A percentile compares a stretch with the other conserved stretches of the same genome.
Conservation (phyloP, 1,140 invertebrate species). For the Sycobia sp. region DNA sequence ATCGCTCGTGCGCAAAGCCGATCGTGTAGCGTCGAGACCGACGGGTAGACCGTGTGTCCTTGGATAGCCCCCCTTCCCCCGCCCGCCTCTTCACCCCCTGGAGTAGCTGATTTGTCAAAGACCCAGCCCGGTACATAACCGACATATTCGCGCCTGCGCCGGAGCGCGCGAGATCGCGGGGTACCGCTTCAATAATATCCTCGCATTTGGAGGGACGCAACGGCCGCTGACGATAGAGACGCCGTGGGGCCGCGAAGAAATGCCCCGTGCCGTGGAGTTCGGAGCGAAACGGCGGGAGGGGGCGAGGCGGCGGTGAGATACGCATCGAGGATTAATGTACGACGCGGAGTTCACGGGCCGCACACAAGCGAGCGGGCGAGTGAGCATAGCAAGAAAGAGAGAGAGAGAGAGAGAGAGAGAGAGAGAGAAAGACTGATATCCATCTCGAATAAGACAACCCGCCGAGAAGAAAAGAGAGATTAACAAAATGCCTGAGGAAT, state of each 20-base stretch:
- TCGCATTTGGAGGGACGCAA: constrained; percentile 49
- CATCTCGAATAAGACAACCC: constrained; percentile 29
- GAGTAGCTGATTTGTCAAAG: constrained; percentile 52
- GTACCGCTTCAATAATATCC: constrained; percentile 53
- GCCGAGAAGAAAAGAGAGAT: constrained; percentile 26
- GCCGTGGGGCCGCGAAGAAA: constrained; percentile 36
- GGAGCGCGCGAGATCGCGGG: too few relatives aligned
- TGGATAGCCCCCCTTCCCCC: too few relatives aligned
- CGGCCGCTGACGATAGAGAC: constrained; percentile 35
- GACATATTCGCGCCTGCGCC: too few relatives aligned
- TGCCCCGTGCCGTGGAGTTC: too few relatives aligned
- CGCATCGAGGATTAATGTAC: constrained; percentile 49
- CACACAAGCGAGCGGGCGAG: neutral
- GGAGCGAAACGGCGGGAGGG: too few relatives aligned
- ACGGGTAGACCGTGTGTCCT: neutral
- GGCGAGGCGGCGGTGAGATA: constrained; percentile 42
- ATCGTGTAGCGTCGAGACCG: too few relatives aligned
- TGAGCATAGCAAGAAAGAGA: constrained; percentile 7
- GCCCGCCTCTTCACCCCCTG: constrained; percentile 36
- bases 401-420: too few relatives aligned
- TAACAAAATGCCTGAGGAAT: constrained; percentile 19
- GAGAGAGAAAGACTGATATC: too few relatives aligned
- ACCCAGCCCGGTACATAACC: constrained; percentile 37
- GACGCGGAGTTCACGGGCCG: constrained; percentile 33
- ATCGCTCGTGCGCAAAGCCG: constrained; percentile 7